Evolutionary conservation across 1,140 invertebrate genomes (phyloP).

Genomic region (Nasonia giraulti): DNA sequence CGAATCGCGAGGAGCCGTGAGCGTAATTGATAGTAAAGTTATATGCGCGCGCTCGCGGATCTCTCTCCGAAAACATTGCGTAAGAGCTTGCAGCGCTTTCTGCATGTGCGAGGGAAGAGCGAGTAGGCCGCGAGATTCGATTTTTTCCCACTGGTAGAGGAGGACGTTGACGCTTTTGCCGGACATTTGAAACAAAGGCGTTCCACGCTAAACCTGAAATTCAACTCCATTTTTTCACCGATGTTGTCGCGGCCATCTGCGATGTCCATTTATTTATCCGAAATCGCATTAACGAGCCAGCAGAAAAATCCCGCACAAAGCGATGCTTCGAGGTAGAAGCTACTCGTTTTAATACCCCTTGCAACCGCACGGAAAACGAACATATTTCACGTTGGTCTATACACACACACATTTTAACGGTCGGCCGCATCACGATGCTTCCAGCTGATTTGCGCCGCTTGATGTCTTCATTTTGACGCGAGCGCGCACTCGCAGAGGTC

Average conservation of each 20-base stretch:
- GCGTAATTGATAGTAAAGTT: constrained; percentile 46
- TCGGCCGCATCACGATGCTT: not conserved
- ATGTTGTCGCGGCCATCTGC: no score
- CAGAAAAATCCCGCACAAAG: no score
- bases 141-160: no score
- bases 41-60: constrained; percentile 9
- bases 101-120: not conserved
- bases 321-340: no score
- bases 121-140: not conserved
- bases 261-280: no score
- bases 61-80: constrained; percentile 19
- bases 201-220: no score
- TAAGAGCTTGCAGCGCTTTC: constrained; percentile 1
- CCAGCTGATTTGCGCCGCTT: constrained; percentile 7
- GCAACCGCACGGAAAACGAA: not conserved
- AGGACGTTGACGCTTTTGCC: no score
- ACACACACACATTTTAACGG: not conserved
- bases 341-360: not conserved
- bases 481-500: not conserved
- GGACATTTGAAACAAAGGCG: no score
- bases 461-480: constrained; percentile 18
- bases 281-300: no score
- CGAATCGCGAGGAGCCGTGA: constrained; percentile 38
- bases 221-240: no score
- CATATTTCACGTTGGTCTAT: not conserved